phyloP scores from a whole-genome alignment of 1,140 invertebrate genomes.

The Pinna nobilis region DNA sequence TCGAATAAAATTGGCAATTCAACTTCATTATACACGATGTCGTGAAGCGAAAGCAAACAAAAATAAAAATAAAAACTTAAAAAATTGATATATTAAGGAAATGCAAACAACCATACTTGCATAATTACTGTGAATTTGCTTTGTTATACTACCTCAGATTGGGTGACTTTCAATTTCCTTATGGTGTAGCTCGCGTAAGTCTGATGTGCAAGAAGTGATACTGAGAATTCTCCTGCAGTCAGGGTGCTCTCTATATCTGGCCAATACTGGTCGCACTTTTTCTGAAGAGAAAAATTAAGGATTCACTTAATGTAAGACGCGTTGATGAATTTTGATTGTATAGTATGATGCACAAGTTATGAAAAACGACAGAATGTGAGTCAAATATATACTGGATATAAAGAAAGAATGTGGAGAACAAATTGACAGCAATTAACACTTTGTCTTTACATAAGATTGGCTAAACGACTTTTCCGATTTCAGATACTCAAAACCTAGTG shows the following conservation, averaged over 20 bases:
- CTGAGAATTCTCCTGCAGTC: background rate
- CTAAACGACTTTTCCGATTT: too few relatives aligned
- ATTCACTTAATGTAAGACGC: too few relatives aligned
- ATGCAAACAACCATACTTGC: too few relatives aligned
- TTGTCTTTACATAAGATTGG: background rate
- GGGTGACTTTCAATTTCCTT: background rate
- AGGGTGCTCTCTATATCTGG: background rate
- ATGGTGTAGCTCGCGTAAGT: conserved; percentile 1
- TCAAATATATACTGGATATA: background rate
- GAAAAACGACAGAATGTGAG: too few relatives aligned
- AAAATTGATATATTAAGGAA: too few relatives aligned
- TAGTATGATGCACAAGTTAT: background rate
- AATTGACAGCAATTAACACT: background rate
- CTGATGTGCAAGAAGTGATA: background rate
- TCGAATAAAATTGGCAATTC: too few relatives aligned
- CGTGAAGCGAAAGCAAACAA: too few relatives aligned
- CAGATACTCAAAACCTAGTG: too few relatives aligned
- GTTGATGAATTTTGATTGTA: too few relatives aligned
- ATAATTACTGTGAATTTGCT: background rate
- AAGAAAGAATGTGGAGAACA: background rate
- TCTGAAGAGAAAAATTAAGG: conserved; percentile 5
- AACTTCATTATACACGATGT: too few relatives aligned
- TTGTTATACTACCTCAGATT: background rate
- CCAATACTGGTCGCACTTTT: conserved; percentile 8
- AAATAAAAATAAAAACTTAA: too few relatives aligned